Percentiles rank a stretch among this genome's conserved stretches.
Evolutionary conservation across 2,797 vertebrate genomes (phyloP).

Genomic region (Leontocebus nigricollis): DNA sequence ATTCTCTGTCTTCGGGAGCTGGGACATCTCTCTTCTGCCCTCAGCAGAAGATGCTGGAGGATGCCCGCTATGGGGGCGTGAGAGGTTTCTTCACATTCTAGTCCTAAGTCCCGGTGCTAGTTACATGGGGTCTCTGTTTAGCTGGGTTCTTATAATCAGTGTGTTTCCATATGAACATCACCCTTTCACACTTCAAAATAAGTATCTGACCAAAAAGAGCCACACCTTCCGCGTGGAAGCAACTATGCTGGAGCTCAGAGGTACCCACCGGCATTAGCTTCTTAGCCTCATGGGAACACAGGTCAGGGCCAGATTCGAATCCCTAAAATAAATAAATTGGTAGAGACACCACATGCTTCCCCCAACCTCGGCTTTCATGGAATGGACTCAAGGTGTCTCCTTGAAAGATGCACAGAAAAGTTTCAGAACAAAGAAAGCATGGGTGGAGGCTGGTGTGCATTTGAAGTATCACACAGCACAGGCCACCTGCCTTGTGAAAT

Average conservation of each 20-base stretch:
- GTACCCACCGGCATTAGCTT: rapidly evolving
- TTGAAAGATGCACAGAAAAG: not conserved
- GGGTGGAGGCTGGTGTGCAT: too few species aligned
- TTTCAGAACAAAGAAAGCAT: not conserved
- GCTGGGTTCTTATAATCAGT: rapidly evolving
- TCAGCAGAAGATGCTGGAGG: too few species aligned
- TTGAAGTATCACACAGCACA: not conserved
- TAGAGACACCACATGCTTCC: not conserved
- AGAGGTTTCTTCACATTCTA: rapidly evolving
- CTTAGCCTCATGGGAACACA: not conserved
- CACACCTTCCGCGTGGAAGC: too few species aligned
- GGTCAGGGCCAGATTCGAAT: not conserved
- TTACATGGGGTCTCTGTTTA: rapidly evolving
- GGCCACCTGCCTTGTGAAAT: rapidly evolving
- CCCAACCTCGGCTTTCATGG: not conserved
- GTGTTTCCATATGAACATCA: not conserved
- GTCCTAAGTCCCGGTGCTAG: not conserved
- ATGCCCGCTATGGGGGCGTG: rapidly evolving
- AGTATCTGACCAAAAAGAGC: not conserved
- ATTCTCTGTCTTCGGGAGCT: not conserved
- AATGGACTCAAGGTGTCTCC: not conserved
- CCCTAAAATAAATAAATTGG: not conserved
- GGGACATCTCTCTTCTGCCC: not conserved
- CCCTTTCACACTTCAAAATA: not conserved
- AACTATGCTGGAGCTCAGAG: not conserved